Evolutionary conservation across 92 coral and sea anemone species (phyloP).

Genomic region (Bergia sp.): DNA sequence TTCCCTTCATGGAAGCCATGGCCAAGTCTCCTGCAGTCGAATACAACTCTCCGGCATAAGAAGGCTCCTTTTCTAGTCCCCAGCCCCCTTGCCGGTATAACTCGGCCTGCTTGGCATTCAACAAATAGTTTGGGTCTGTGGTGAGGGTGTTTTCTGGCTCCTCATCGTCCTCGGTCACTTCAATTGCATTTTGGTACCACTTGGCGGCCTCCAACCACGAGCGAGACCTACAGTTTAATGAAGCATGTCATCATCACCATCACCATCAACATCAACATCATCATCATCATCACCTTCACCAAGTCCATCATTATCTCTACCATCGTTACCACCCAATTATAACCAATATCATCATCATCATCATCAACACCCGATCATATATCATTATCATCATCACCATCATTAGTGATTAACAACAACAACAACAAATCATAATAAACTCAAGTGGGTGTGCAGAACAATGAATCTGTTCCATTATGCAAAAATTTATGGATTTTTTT

Average conservation of each 20-base stretch:
- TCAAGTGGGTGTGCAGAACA: too few relatives aligned
- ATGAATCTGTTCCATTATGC: too few relatives aligned
- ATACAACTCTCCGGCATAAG: constrained; percentile 87
- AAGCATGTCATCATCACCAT: neutral
- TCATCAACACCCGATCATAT: neutral
- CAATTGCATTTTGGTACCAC: constrained; percentile 88
- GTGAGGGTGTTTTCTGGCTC: constrained; percentile 73
- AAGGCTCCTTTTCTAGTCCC: constrained; percentile 92
- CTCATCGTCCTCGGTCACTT: constrained; percentile 77
- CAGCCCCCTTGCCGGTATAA: constrained; percentile 87
- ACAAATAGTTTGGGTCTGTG: constrained; percentile 79
- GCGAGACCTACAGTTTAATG: constrained; percentile 48
- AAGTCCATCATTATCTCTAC: neutral
- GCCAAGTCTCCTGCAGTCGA: constrained; percentile 93
- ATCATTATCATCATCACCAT: neutral
- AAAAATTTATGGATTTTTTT: too few relatives aligned
- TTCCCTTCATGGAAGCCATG: constrained; percentile 93
- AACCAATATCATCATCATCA: neutral
- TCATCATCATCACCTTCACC: neutral
- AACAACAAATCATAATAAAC: too few relatives aligned
- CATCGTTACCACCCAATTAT: neutral
- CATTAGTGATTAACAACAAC: too few relatives aligned
- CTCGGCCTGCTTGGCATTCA: constrained; percentile 80
- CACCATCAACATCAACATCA: neutral
- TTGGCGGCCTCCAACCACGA: constrained; percentile 83